Percentiles rank a stretch among this genome's conserved stretches.
Conservation (phyloP, 2,888 invertebrate genomes). For the Koerneria pararmatus region DNA sequence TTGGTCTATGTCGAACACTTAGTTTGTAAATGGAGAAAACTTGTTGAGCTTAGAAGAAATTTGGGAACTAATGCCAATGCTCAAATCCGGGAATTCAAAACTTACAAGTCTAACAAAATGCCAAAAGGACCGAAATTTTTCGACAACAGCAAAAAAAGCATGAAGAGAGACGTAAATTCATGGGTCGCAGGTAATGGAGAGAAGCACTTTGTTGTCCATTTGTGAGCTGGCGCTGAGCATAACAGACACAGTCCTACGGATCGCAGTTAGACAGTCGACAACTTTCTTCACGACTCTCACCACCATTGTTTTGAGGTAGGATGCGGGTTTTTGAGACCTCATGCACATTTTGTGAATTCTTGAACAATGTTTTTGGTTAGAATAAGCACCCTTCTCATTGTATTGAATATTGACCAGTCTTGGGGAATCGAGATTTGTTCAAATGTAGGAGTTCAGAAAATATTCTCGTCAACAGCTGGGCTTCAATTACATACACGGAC, state of each 20-base stretch:
- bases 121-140: neutral
- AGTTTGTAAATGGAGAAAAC: too few relatives aligned
- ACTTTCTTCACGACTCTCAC: constrained; percentile 41
- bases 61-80: too few relatives aligned
- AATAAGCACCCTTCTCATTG: too few relatives aligned
- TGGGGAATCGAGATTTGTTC: too few relatives aligned
- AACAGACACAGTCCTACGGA: constrained; percentile 83
- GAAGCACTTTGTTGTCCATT: constrained; percentile 77
- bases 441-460: too few relatives aligned
- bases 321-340: neutral
- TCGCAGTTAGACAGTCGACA: constrained; percentile 69
- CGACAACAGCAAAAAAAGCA: neutral
- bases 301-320: constrained; percentile 43
- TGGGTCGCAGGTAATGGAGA: constrained; percentile 70
- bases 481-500: too few relatives aligned
- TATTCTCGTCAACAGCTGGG: too few relatives aligned
- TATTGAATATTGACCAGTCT: constrained; percentile 15
- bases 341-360: neutral
- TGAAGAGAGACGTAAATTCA: neutral
- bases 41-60: too few relatives aligned
- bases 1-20: too few relatives aligned
- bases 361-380: constrained; percentile 23
- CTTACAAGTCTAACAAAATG: neutral
- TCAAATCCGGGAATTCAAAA: neutral
- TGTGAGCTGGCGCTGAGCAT: constrained; percentile 88